Conservation (phyloP, 2,797 vertebrate genomes). For the Anguilla marmorata region DNA sequence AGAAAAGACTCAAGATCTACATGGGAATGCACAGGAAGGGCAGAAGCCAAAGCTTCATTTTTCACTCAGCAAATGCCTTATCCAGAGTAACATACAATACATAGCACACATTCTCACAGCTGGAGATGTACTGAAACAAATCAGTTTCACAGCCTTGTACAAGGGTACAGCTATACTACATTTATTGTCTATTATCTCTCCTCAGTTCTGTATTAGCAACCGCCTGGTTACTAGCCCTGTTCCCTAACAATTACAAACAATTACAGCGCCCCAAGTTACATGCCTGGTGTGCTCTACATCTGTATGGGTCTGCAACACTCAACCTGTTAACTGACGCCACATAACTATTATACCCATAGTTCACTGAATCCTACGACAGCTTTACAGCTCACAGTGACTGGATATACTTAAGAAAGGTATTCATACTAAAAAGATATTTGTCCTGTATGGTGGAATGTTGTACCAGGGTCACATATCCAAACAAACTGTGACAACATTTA, state of each 20-base stretch:
- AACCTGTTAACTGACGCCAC: slow-evolving; percentile 46
- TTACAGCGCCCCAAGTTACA: neutral
- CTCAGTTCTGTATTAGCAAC: neutral
- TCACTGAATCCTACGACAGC: slow-evolving; percentile 46
- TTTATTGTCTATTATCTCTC: neutral
- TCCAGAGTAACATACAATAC: neutral
- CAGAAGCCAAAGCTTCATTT: neutral
- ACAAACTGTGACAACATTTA: neutral
- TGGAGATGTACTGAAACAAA: neutral
- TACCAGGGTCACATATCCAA: slow-evolving; percentile 5
- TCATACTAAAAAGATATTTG: slow-evolving; percentile 34
- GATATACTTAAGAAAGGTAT: slow-evolving; percentile 22
- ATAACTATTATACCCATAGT: slow-evolving; percentile 34
- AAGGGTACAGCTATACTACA: neutral
- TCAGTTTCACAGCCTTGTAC: neutral
- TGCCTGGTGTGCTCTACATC: slow-evolving; percentile 42
- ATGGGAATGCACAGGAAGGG: neutral
- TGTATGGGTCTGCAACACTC: slow-evolving; percentile 44
- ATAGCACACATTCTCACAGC: neutral
- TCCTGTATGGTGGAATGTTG: slow-evolving; percentile 39
- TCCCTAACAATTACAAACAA: neutral
- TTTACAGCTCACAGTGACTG: slow-evolving; percentile 44
- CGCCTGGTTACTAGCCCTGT: neutral
- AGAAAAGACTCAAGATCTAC: neutral
- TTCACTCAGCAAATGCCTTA: neutral